Evolutionary conservation across 2,797 vertebrate genomes (phyloP), one percentile per base, ranked within the genome.

Genomic region (Mormyrus hasselquistii): DNA sequence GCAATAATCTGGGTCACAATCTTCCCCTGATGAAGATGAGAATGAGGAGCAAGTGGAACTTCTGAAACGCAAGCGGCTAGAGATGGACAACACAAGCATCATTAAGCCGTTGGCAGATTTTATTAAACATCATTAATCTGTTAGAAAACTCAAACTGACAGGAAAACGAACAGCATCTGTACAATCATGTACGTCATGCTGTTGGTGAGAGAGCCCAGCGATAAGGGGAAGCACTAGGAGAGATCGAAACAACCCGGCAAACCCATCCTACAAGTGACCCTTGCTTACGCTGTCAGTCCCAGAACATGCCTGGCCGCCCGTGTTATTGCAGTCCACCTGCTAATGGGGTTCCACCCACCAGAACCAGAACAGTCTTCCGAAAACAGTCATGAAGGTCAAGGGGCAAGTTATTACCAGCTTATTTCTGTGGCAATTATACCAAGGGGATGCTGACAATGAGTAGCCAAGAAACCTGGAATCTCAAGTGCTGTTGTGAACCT

Each of bases 151-250:
- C 73, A 79, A 83, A 79, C 76, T 14, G 53, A 82, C 34, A 53
- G 73, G 55, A 88, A 88, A 88, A 88, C 1, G 6, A 83, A 83
- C 55, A 59, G 88, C 53, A 22, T 44, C 38, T 52, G 76, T 79
- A 88, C 79, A 88, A 88, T 83, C 76, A 84, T 44, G 84, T 55
- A 57, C 57, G 7, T 79, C 73, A 79, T 79, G 73, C 86, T 88
- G 88, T 89, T 87, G 88, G 86, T 86, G 69, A 91, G 90, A 41
- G 59, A n/a, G 59, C 52, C 62, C 62, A 76, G 59, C n/a, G 25
- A 10, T 41, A 73, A 55, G 41, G 41, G 62, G 65, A 87, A 86
- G n/a, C 44, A 55, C 73, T 52, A 87, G 38, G 38, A 88, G 9
- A 83, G 59, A 86, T 41, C 19, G 16, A 22, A 57, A 34, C 22